Conservation (phyloP, 2,888 invertebrate genomes). For the Nomada fabriciana region DNA sequence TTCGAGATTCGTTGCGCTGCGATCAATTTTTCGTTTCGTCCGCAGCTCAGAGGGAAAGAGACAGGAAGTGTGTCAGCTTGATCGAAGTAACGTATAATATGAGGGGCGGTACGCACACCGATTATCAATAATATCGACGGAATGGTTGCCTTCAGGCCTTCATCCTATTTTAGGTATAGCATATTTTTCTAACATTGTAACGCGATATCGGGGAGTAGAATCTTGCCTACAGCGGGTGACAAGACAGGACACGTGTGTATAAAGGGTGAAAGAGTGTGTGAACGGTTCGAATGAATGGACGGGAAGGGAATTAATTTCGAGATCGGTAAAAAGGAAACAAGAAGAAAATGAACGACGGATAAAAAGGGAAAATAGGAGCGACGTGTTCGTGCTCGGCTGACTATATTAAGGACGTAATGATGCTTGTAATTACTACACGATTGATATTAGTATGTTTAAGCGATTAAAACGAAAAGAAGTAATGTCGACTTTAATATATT, state of each 20-base stretch:
- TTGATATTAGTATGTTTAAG: conserved; percentile 84
- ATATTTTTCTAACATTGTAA: conserved; percentile 84
- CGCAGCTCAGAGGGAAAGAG: conserved; percentile 4
- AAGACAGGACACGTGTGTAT: conserved; percentile 11
- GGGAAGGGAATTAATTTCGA: conserved; percentile 1
- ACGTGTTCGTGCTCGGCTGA: conserved; percentile 80
- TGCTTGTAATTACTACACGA: conserved; percentile 83
- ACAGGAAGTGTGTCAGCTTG: conserved; percentile 3
- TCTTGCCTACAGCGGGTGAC: conserved; percentile 74
- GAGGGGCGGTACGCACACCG: conserved; percentile 68
- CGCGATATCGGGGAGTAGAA: conserved; percentile 79
- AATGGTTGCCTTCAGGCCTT: conserved; percentile 83
- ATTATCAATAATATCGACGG: conserved; percentile 80
- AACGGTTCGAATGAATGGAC: conserved; percentile 42
- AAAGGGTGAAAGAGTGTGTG: conserved; percentile 37
- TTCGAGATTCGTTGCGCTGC: not conserved
- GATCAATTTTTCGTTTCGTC: conserved; percentile 21
- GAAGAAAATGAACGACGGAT: conserved; percentile 1
- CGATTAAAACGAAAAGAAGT: conserved; percentile 78
- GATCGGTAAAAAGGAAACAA: conserved; percentile 17
- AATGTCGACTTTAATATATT: conserved; percentile 83
- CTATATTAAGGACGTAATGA: conserved; percentile 82
- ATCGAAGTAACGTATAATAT: conserved; percentile 28
- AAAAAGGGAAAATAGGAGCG: conserved; percentile 74
- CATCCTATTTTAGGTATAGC: conserved; percentile 84